Conservation (phyloP, 2,113 vertebrate species). For the Mobula hypostoma region DNA sequence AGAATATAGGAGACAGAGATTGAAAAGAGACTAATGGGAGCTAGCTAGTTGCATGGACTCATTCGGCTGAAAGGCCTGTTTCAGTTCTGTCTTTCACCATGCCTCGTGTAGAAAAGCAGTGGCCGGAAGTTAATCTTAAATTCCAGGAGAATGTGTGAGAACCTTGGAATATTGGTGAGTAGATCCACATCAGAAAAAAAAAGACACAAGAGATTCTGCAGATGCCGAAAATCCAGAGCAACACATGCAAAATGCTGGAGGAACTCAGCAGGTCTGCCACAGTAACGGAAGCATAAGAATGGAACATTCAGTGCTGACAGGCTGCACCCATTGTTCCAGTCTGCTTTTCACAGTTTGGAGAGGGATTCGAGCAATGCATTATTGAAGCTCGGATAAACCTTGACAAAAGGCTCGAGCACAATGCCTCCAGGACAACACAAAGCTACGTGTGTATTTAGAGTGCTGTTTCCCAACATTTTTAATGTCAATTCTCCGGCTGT, state of each 20-base stretch:
- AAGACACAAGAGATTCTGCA: too few species aligned
- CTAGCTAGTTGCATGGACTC: too few species aligned
- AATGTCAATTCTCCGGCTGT: background rate
- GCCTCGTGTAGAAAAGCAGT: too few species aligned
- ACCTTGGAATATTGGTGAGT: too few species aligned
- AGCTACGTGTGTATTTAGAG: background rate
- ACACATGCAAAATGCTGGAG: too few species aligned
- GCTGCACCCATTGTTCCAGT: background rate
- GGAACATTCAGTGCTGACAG: background rate
- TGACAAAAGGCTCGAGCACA: slow-evolving; percentile 14
- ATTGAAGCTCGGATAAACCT: slow-evolving; percentile 22
- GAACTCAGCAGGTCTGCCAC: background rate
- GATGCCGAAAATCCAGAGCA: too few species aligned
- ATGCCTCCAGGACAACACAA: slow-evolving; percentile 2
- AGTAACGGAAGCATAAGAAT: background rate
- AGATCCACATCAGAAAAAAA: background rate
- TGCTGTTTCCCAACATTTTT: background rate
- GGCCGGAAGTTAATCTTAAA: too few species aligned
- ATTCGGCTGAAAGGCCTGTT: too few species aligned
- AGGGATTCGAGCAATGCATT: slow-evolving; percentile 11
- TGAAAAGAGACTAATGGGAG: too few species aligned
- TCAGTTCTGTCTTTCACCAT: too few species aligned
- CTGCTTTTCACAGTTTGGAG: background rate
- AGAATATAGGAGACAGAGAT: too few species aligned
- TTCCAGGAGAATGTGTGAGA: background rate